Conservation (phyloP, 64 coral and sea anemone genomes). For the Anthopleura sola region DNA sequence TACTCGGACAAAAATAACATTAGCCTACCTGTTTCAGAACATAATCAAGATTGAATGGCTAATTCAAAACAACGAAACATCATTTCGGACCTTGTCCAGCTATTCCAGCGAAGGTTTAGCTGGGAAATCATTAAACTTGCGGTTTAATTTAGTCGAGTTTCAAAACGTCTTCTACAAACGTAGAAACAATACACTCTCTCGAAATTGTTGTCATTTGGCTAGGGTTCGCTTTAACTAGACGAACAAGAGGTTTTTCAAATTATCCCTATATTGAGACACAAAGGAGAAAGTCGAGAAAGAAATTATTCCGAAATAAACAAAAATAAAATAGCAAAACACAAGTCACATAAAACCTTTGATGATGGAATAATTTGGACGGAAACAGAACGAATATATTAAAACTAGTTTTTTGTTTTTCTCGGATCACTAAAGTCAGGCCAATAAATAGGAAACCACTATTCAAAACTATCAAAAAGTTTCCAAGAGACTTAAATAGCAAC, state of each 20-base stretch:
- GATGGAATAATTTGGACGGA: slow-evolving; percentile 12
- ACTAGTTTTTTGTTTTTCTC: slow-evolving; percentile 19
- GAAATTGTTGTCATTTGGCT: slow-evolving; percentile 10
- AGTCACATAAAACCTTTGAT: slow-evolving; percentile 10
- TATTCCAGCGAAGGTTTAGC: neutral
- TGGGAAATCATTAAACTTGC: slow-evolving; percentile 8
- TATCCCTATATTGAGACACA: neutral
- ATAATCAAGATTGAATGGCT: slow-evolving; percentile 20
- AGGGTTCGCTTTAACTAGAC: slow-evolving; percentile 2
- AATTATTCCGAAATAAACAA: neutral
- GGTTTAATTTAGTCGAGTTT: slow-evolving; percentile 7
- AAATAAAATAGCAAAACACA: slow-evolving; percentile 3
- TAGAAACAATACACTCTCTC: slow-evolving; percentile 5
- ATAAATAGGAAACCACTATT: neutral
- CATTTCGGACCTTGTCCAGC: neutral
- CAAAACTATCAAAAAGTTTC: slow-evolving; percentile 15
- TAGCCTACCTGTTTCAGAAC: slow-evolving; percentile 9
- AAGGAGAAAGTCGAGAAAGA: neutral
- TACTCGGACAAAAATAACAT: slow-evolving; percentile 12
- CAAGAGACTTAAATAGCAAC: neutral
- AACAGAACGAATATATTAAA: slow-evolving; percentile 20
- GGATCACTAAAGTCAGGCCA: slow-evolving; percentile 9
- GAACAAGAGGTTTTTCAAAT: neutral
- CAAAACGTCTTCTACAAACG: neutral
- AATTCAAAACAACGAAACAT: slow-evolving; percentile 6